phyloP scores from a whole-genome alignment of 1,140 invertebrate genomes.

The Kradibia gibbosae region DNA sequence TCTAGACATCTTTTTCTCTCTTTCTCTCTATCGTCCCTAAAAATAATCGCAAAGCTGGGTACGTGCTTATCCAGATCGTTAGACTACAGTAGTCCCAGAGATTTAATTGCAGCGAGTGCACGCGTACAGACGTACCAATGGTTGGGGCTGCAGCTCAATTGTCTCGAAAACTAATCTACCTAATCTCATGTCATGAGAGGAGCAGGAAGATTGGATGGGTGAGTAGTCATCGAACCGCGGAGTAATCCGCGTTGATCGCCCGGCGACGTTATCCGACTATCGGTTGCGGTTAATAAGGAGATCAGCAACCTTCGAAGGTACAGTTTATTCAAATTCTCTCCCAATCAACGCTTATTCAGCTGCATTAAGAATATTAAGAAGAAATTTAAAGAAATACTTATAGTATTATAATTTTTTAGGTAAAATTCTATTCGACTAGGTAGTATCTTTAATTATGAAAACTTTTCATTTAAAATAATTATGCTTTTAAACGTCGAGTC shows the following conservation, averaged over 20 bases:
- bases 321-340: neutral
- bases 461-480: too few species aligned
- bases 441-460: too few species aligned
- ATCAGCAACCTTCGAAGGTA: slow-evolving; percentile 52
- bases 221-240: slow-evolving; percentile 57
- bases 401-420: too few species aligned
- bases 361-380: neutral
- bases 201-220: slow-evolving; percentile 12
- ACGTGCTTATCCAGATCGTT: slow-evolving; percentile 25
- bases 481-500: too few species aligned
- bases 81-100: slow-evolving; percentile 15
- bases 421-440: too few species aligned
- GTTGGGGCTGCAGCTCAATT: slow-evolving; percentile 53
- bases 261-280: slow-evolving; percentile 58
- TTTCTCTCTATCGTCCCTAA: neutral
- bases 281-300: slow-evolving; percentile 67
- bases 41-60: neutral
- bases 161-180: slow-evolving; percentile 61
- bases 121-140: slow-evolving; percentile 28
- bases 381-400: neutral
- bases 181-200: slow-evolving; percentile 54
- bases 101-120: slow-evolving; percentile 46
- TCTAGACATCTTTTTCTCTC: slow-evolving; percentile 5
- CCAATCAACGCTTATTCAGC: neutral
- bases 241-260: slow-evolving; percentile 62